phyloP scores from a whole-genome alignment of 2,113 vertebrate genomes.

The Porphyrio hochstetteri region DNA sequence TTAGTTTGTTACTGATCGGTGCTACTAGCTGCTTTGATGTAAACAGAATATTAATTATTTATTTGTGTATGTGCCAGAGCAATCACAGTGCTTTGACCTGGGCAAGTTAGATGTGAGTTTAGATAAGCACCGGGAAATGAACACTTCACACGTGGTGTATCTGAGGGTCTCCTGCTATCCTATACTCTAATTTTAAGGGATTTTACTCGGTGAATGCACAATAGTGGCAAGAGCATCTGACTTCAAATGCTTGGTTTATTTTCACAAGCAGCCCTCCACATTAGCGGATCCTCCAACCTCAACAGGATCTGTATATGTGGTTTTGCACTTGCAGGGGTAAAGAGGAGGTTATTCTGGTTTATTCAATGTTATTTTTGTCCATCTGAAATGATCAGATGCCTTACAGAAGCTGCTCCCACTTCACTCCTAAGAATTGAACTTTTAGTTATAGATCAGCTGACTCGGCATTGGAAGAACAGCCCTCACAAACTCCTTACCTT shows the following conservation, averaged over 20 bases:
- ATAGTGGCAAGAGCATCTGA: neutral
- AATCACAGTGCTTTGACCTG: neutral
- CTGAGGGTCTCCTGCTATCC: neutral
- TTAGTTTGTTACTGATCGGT: neutral
- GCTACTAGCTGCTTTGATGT: slow-evolving; percentile 10
- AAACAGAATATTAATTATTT: slow-evolving; percentile 47
- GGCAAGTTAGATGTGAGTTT: neutral
- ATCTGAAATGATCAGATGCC: neutral
- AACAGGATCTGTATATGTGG: neutral
- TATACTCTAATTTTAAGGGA: neutral
- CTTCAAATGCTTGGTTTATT: neutral
- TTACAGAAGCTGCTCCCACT: neutral
- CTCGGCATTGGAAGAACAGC: neutral
- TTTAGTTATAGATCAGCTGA: neutral
- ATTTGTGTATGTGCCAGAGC: slow-evolving; percentile 6
- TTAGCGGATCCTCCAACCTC: neutral
- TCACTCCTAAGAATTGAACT: neutral
- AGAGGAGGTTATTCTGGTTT: neutral
- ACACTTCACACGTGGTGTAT: neutral
- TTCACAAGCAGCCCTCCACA: neutral
- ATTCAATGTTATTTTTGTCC: neutral
- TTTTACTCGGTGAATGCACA: neutral
- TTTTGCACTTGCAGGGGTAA: neutral
- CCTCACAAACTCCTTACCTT: neutral
- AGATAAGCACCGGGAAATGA: neutral